Evolutionary conservation across 2,888 invertebrate genomes (phyloP), one percentile per base, ranked within the genome.

Genomic region (Allolobophora icterica): DNA sequence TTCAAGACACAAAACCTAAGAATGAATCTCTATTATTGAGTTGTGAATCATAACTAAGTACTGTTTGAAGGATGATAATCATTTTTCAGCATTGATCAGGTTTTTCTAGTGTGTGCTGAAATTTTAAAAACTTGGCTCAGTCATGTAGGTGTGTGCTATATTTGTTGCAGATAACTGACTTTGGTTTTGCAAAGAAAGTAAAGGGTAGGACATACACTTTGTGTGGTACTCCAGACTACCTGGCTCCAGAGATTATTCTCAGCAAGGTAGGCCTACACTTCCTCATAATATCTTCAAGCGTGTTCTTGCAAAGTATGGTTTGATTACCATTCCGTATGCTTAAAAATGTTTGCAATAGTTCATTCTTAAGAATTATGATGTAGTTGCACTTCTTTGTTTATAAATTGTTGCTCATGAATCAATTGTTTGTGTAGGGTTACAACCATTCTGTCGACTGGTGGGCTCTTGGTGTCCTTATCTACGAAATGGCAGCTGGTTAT

Each of bases 391-490:
- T 87, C n/a, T 34, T 38, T 87, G 35, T 84, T 38, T 87, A 87
- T 38, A 87, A 87, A 87, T 87, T 87, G 34, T 87, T 87, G 24
- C 87, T 71, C 8, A 71, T n/a, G 71, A 71, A 71, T 71, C 11
- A n/a, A 87, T 35, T 34, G n/a, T 87, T 87, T 90, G 52, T 38
- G 34, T 84, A 96, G 96, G 96, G 96, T 92, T 99, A 99, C 96
- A 99, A 99, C 96, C 99, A 99, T 96, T 99, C 99, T 33, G 99
- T 99, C 87, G 99, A 99, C 95, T 99, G 99, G 99, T 99, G 99
- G 99, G 99, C 99, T 84, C 96, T 99, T 58, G 95, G 95, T 84
- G 95, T 95, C 33, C 94, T 95, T 38, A 94, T 95, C 89, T 95
- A 95, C 94, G 95, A 95, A 94, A 95, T 95, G 95, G 95, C 95